phyloP scores from a whole-genome alignment of 2,797 vertebrate genomes.

The Orientallactaga sibirica region DNA sequence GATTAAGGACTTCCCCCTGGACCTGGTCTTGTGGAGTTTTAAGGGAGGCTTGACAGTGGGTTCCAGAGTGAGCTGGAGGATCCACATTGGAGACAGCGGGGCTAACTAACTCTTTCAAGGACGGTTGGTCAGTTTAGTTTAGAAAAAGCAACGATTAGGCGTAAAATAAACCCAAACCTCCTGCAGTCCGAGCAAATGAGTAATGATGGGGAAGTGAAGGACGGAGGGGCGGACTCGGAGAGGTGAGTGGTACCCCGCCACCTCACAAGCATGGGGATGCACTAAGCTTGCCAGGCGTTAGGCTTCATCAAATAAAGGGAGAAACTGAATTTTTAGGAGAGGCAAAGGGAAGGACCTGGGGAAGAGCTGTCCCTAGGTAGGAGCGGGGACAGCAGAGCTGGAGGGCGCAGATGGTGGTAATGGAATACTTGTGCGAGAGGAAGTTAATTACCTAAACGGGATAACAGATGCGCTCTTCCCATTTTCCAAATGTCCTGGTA shows the following conservation, averaged over 20 bases:
- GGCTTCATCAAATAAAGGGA: not conserved
- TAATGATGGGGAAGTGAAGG: not conserved
- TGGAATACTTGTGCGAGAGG: not conserved
- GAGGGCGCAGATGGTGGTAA: not conserved
- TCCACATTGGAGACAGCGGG: not conserved
- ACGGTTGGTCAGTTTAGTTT: not conserved
- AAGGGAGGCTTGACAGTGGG: not conserved
- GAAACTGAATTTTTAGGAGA: constrained; percentile 12
- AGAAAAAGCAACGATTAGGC: not conserved
- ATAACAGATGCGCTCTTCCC: constrained; percentile 29
- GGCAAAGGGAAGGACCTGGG: not conserved
- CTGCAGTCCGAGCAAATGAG: constrained; percentile 28
- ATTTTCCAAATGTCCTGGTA: constrained; percentile 6
- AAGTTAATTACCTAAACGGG: not conserved
- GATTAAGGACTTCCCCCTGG: not conserved
- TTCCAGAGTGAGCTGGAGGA: not conserved
- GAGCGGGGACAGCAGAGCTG: not conserved
- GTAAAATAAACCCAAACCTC: not conserved
- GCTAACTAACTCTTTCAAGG: not conserved
- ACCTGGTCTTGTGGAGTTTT: not conserved
- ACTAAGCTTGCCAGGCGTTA: not conserved
- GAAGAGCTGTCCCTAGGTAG: not conserved
- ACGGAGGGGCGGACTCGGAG: not conserved
- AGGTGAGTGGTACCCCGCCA: not conserved
- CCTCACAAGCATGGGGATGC: not conserved